phyloP scores from a whole-genome alignment of 2,888 invertebrate species.

The Torymus tubicola region DNA sequence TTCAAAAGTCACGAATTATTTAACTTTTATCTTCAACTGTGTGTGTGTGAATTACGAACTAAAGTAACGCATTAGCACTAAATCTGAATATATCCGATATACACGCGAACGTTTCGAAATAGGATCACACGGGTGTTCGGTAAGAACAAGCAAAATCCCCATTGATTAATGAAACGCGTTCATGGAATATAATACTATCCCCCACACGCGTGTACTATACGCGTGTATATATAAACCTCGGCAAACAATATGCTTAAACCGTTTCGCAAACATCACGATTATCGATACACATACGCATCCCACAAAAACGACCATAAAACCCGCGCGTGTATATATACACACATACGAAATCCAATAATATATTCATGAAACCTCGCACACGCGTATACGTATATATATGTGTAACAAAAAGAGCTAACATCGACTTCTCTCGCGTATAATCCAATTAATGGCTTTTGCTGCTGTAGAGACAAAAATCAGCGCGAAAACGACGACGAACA shows the following conservation, averaged over 20 bases:
- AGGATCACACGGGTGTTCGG: too few relatives aligned
- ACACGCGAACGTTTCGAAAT: too few relatives aligned
- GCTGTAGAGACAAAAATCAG: slow-evolving; percentile 10
- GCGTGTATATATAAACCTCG: not conserved
- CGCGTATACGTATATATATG: too few relatives aligned
- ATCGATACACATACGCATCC: not conserved
- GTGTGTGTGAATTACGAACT: too few relatives aligned
- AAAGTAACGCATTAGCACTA: too few relatives aligned
- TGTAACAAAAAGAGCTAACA: not conserved
- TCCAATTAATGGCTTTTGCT: not conserved
- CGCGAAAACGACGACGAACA: slow-evolving; percentile 11
- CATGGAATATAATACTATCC: too few relatives aligned
- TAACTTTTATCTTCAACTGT: too few relatives aligned
- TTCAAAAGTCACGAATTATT: too few relatives aligned
- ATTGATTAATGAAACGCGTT: too few relatives aligned
- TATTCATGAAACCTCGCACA: slow-evolving; percentile 16
- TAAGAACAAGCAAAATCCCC: too few relatives aligned
- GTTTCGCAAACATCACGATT: not conserved
- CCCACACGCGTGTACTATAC: too few relatives aligned
- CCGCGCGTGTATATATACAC: not conserved
- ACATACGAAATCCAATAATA: slow-evolving; percentile 15
- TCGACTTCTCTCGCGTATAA: slow-evolving; percentile 5
- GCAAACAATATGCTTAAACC: slow-evolving; percentile 37
- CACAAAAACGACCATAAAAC: slow-evolving; percentile 9
- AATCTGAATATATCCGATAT: too few relatives aligned